Evolutionary conservation across 1,140 invertebrate species (phyloP), one percentile per base, ranked within the genome.

Genomic region (Caenorhabditis tropicalis): DNA sequence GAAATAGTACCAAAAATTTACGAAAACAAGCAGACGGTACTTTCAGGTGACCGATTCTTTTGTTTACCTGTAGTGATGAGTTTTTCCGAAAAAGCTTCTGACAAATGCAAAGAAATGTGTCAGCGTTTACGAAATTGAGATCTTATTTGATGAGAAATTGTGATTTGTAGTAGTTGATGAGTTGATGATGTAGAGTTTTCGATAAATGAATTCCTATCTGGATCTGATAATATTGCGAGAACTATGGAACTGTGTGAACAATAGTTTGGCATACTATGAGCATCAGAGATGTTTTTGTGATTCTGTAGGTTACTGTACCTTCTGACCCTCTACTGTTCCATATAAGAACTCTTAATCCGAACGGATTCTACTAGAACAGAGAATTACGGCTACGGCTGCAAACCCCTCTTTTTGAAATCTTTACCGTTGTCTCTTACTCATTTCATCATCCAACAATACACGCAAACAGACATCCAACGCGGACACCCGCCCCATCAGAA

Each of bases 1-100:
- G 65, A 74, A 65, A 74, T 74, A 16, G 65, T 74, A 74, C 36
- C 65, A 43, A 65, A 65, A 65, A 65, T 36, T 65, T 36, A 36
- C 58, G 58, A 74, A 74, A 74, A 74, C 65, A 74, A 74, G 65
- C 31, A 33, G 19, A 65, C 29, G 31, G 31, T 65, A 65, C 29
- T n/a, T 74, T 43, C 65, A 74, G 36, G 36, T 74, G 65, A 74
- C 65, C 36, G 29, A 36, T 74, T 43, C n/a, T 43, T 36, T 65
- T 74, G 65, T 74, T 74, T 74, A 46, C 65, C 36, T 24, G 15
- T 56, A 56, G 9, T 74, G n/a, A 46, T n/a, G n/a, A 74, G 19
- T 21, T 24, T 58, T 29, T n/a, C n/a, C 21, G 24, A 21, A 43
- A 10, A 74, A 46, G 36, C 65, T 74, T 74, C 36, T 74, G 65